phyloP scores from a whole-genome alignment of 2,888 invertebrate species.

The Calephelis perditalis region DNA sequence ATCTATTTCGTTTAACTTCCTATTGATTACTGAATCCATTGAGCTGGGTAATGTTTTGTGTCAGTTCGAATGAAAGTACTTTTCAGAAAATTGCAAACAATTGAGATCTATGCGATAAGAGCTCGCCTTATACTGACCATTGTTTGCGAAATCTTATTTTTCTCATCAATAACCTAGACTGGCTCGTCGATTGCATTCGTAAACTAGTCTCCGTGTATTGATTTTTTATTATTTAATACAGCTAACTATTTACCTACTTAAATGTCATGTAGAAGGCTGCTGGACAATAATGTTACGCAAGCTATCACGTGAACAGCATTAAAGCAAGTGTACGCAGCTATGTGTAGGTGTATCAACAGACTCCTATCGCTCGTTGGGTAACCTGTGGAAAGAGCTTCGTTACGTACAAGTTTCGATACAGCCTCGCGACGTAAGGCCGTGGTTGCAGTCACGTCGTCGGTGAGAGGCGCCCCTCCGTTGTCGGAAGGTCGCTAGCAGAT shows the following conservation, averaged over 20 bases:
- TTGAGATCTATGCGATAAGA: slow-evolving; percentile 12
- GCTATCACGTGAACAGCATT: slow-evolving; percentile 63
- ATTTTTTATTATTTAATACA: slow-evolving; percentile 11
- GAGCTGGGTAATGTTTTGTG: neutral
- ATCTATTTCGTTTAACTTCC: neutral
- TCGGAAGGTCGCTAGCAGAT: slow-evolving; percentile 69
- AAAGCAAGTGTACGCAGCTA: slow-evolving; percentile 46
- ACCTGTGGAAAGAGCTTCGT: slow-evolving; percentile 73
- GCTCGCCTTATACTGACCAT: slow-evolving; percentile 28
- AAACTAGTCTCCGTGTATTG: slow-evolving; percentile 7
- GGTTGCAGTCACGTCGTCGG: slow-evolving; percentile 75
- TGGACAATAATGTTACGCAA: slow-evolving; percentile 63
- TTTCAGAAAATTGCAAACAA: slow-evolving; percentile 9
- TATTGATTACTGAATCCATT: neutral
- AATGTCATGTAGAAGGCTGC: slow-evolving; percentile 26
- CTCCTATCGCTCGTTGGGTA: slow-evolving; percentile 71
- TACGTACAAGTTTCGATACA: slow-evolving; percentile 76
- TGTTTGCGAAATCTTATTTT: slow-evolving; percentile 24
- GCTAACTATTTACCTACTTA: slow-evolving; percentile 12
- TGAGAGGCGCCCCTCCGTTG: slow-evolving; percentile 74
- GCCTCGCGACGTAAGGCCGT: slow-evolving; percentile 76
- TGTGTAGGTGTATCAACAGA: slow-evolving; percentile 56
- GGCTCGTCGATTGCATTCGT: slow-evolving; percentile 4
- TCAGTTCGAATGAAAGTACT: no score
- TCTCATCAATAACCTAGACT: slow-evolving; percentile 15